Percentiles rank a stretch among this genome's conserved stretches.
Conservation (phyloP, 2,797 vertebrate species). For the Limosa lapponica region DNA sequence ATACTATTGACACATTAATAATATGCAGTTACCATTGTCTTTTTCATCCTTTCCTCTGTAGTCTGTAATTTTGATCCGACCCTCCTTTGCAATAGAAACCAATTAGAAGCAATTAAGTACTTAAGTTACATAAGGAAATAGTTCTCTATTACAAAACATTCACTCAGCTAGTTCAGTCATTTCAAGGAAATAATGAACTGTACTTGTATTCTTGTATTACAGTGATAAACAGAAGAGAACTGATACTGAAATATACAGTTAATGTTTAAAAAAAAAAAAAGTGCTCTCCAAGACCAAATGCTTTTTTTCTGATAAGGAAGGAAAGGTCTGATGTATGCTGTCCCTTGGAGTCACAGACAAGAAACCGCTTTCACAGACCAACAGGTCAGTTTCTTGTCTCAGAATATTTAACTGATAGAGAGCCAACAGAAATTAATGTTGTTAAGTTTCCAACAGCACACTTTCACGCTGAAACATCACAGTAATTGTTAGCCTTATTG, state of each 20-base stretch:
- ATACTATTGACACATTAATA: not conserved
- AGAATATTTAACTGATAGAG: not conserved
- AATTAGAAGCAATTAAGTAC: constrained; percentile 20
- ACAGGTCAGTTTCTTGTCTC: not conserved
- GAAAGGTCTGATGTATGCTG: not conserved
- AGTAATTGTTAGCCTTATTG: not conserved
- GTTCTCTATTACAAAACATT: not conserved
- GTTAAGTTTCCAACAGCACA: not conserved
- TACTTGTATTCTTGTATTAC: not conserved
- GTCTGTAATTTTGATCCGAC: not conserved
- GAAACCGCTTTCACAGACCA: not conserved
- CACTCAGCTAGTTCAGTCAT: not conserved
- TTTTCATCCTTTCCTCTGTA: not conserved
- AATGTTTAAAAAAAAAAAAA: not conserved
- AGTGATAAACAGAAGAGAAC: not conserved
- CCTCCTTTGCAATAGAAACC: not conserved
- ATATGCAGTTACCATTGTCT: not conserved
- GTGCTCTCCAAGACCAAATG: not conserved
- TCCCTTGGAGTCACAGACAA: not conserved
- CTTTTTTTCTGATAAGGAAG: not conserved
- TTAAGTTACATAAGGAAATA: constrained; percentile 5
- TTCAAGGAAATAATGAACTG: not conserved
- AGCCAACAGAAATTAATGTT: not conserved
- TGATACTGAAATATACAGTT: not conserved
- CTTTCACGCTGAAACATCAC: not conserved